Conservation (phyloP, 2,888 invertebrate genomes). For the Micoletzkya japonica region DNA sequence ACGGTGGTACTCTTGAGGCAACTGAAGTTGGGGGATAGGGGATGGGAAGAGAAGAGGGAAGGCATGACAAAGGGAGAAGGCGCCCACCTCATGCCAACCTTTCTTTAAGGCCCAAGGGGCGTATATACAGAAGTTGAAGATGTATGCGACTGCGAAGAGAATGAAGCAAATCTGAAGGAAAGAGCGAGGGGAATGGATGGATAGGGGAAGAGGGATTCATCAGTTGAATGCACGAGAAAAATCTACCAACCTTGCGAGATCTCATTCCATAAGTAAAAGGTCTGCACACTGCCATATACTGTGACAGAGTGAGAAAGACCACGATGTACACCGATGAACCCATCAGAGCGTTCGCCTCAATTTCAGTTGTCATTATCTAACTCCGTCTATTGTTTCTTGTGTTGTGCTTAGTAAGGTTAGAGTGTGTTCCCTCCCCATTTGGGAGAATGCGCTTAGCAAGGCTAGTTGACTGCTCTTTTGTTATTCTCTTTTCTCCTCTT, state of each 20-base stretch:
- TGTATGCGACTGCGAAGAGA: conserved; percentile 54
- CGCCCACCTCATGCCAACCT: conserved; percentile 45
- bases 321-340: conserved; percentile 69
- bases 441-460: too few species aligned
- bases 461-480: too few species aligned
- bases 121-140: conserved; percentile 60
- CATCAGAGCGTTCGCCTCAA: conserved; percentile 67
- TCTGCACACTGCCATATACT: conserved; percentile 68
- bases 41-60: too few species aligned
- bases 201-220: too few species aligned
- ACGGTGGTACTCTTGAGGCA: not conserved
- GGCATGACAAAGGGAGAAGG: not conserved
- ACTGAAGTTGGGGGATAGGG: not conserved
- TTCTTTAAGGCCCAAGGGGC: conserved; percentile 63
- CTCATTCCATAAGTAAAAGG: conserved; percentile 58
- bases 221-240: too few species aligned
- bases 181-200: too few species aligned
- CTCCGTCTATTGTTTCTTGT: too few species aligned
- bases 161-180: conserved; percentile 37
- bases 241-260: conserved; percentile 19
- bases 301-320: conserved; percentile 68
- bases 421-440: too few species aligned
- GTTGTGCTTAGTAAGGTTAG: too few species aligned
- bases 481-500: too few species aligned
- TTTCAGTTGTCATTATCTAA: not conserved